Evolutionary conservation across 2,797 vertebrate species (phyloP), one percentile per base, ranked within the genome.

Genomic region (Acipenser ruthenus): DNA sequence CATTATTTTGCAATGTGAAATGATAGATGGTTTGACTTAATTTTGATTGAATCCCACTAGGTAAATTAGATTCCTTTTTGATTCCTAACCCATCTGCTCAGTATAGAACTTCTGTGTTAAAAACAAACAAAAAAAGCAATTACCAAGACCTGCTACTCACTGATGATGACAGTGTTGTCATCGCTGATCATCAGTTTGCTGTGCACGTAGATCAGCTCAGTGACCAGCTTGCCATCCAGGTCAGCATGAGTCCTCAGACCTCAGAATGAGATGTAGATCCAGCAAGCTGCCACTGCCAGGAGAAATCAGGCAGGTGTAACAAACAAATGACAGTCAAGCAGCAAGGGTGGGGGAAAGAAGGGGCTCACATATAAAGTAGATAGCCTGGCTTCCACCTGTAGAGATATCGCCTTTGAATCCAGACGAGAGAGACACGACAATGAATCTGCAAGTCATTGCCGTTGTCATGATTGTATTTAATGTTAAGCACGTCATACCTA

Each of bases 341-440:
- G 5, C 37, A 37, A 37, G 5, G 5, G 37, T 5, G 3, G 5
- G 37, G 37, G 37, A 37, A 18, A 37, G 37, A 37, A 37, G 37
- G 4, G 1, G 37, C 37, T 37, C 37, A 37, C 37, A 37, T 37
- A 37, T 37, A 5, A 37, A 37, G 37, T 18, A 18, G 18, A 88
- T 88, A 80, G 86, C 80, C 76, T 8, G 66, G 68, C 73, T 78
- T 75, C 79, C 85, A 82, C 84, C 86, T 67, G 83, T 80, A 65
- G 83, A 84, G 83, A 89, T 75, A 79, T 79, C 68, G 48, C 77
- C 79, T 81, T 82, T 75, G 73, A 80, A 82, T 69, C 75, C 75
- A 11, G 74, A 71, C 67, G 65, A 65, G 76, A 74, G 72, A 56
- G 62, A 62, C 69, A 71, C 77, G 78, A 73, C 79, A 68, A 73